Conservation (phyloP, 2,888 invertebrate species). For the Ormyrus rosae region DNA sequence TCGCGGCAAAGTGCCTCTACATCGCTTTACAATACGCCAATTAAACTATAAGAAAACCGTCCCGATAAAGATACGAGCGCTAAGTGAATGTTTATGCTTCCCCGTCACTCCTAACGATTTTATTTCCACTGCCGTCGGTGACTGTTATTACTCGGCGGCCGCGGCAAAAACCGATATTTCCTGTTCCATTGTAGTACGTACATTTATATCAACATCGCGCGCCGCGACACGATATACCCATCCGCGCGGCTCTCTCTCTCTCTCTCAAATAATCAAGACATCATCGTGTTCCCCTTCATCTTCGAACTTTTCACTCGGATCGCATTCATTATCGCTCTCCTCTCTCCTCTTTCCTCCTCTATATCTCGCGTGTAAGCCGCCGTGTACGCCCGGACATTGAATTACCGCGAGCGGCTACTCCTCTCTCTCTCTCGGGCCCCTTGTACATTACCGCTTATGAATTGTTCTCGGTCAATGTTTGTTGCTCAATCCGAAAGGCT, state of each 20-base stretch:
- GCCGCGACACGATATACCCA: conserved; percentile 9
- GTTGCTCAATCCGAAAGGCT: conserved; percentile 26
- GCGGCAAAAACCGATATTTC: conserved; percentile 41
- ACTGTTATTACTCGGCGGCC: conserved; percentile 20
- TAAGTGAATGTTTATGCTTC: background rate
- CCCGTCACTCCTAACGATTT: conserved; percentile 18
- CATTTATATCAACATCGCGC: conserved; percentile 15
- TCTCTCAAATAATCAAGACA: conserved; percentile 44
- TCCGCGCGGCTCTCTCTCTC: background rate
- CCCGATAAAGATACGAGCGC: background rate
- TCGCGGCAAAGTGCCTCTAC: too few species aligned
- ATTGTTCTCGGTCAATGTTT: conserved; percentile 39
- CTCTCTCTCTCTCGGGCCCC: background rate
- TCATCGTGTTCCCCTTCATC: conserved; percentile 27
- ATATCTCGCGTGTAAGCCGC: background rate
- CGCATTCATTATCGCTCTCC: conserved; percentile 20
- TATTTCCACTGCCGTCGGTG: conserved; percentile 9
- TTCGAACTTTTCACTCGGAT: conserved; percentile 43
- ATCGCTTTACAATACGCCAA: background rate
- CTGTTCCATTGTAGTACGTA: conserved; percentile 32
- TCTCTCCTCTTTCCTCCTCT: background rate
- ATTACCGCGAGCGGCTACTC: conserved; percentile 23
- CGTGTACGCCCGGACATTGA: conserved; percentile 32
- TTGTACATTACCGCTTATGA: conserved; percentile 42
- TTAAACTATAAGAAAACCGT: conserved; percentile 15